Base-by-base conservation (phyloP, 2,113 vertebrate genomes). In the Callopanchax toddi region DNA sequence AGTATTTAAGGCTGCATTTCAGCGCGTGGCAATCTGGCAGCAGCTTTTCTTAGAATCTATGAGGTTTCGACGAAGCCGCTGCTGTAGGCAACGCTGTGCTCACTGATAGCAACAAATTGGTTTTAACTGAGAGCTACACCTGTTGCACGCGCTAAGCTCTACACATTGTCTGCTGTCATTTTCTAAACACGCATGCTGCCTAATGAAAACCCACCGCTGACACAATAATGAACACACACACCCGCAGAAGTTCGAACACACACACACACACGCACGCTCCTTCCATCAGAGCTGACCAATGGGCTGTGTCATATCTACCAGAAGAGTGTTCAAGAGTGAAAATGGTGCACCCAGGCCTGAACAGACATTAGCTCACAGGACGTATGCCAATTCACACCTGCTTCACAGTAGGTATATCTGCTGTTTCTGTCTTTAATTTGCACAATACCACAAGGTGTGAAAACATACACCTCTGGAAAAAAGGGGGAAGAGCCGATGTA, bases 81-180 rank as follows among this genome's bases (percentile, higher is more conserved):
- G 76, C 74, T 73, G 77, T 23, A 71, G 75, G 79, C 83, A 51
- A 53, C 18, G 55, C 76, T 86, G 80, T 9, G 15, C 52, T 46
- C 51, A 6, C 83, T 72, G 83, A 84, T 87, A 82, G 77, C 71
- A 79, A 61, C 60, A 67, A 87, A 84, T 87, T 73, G 50, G 60
- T 59, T 84, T 74, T 77, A 68, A 67, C 67, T 5, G 59, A 80
- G 68, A 56, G 63, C 76, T 29, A 58, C 73, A 84, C 84, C 83
- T 89, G 88, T 81, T 84, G 73, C 55, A 60, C 48, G 20, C 52
- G 18, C 55, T 57, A 43, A 68, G 71, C 74, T 61, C 67, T 26
- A 26, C n/a, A 70, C 57, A 86, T 79, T 70, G 78, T 71, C 66
- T 72, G 72, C 65, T 42, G 45, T 63, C 36, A 25, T 70, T 75